Base-by-base conservation (phyloP, 2,797 vertebrate genomes). In the Lemur catta region DNA sequence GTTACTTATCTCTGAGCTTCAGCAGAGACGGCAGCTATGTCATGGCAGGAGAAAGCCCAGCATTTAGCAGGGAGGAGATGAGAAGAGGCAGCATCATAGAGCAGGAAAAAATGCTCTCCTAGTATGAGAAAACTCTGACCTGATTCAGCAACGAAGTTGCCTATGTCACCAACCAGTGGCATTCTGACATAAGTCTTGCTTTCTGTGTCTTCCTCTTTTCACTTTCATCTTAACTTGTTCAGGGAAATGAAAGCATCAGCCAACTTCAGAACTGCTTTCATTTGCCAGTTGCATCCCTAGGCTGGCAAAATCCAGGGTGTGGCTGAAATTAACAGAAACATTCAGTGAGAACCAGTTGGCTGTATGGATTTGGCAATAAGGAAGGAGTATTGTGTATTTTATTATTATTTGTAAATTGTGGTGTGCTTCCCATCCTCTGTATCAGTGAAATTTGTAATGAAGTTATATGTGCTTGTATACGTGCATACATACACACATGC, bases 291-390 rank as follows among this genome's bases (percentile, higher is more conserved):
- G 15, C n/a, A 6, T 4, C 75, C 69, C 2, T 0, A 76, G 43
- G 8, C 20, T 30, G 2, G n/a, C 79, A 22, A 5, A 79, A 55
- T 38, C 30, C 28, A 6, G 41, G 22, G 30, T 8, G 61, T 10
- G 1, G 82, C 6, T 30, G 35, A 85, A 75, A n/a, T 18, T 28
- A 38, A 1, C 28, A 15, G 7, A 20, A 10, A 2, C 22, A 1
- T 11, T 6, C 46, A 13, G 28, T 24, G 59, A 59, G 74, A 41
- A 12, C 35, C 55, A 3, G 0, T 1, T 10, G 61, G 74, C 74
- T 5, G 0, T 0, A 0, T 2, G n/a, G 74, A 24, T 9, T 30
- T 4, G 4, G 14, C 38, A 20, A 0, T 17, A 2, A 43, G 59
- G 43, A 2, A 43, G 59, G 43, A 9, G 2, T 7, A 0, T 0